Evolutionary conservation across 2,797 vertebrate species (phyloP).

Genomic region (Macroramphosus scolopax): DNA sequence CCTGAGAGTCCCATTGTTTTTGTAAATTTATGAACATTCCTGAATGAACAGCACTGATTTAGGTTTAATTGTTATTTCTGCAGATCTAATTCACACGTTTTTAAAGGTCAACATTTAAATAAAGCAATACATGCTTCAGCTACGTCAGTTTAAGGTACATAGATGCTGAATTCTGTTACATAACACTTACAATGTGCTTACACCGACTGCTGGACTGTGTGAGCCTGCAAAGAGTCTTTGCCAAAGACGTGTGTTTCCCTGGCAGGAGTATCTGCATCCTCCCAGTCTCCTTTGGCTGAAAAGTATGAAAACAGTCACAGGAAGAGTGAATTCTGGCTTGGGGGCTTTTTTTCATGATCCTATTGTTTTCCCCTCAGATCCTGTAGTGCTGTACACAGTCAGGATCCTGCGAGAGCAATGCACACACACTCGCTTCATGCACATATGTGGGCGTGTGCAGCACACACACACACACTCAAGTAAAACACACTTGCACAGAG

Average conservation of each 20-base stretch:
- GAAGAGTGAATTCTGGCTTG: constrained; percentile 81
- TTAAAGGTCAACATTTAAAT: too few species aligned
- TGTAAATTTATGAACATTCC: constrained; percentile 27
- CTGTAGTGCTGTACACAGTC: constrained; percentile 20
- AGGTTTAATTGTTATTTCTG: too few species aligned
- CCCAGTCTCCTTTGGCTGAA: constrained; percentile 65
- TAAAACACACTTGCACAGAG: too few species aligned
- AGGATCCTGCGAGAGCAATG: constrained; percentile 12
- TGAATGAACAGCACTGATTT: constrained; percentile 34
- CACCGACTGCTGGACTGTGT: constrained; percentile 18
- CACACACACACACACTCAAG: neutral
- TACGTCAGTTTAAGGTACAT: too few species aligned
- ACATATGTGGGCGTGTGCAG: constrained; percentile 10
- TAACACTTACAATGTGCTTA: constrained; percentile 16
- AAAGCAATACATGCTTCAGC: constrained; percentile 9
- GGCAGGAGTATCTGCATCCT: constrained; percentile 74
- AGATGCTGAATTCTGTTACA: constrained; percentile 22
- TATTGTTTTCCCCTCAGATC: constrained; percentile 78
- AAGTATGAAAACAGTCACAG: constrained; percentile 86
- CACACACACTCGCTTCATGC: constrained; percentile 13
- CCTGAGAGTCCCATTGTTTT: constrained; percentile 48
- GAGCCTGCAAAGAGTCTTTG: constrained; percentile 34
- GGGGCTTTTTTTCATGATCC: constrained; percentile 74
- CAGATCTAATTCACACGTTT: too few species aligned
- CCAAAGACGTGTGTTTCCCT: constrained; percentile 76